These are phyloP conservation scores for Steinernema khuongi DNA, from an alignment of 1,140 invertebrate species.

Conservation along the genomic window DNA sequence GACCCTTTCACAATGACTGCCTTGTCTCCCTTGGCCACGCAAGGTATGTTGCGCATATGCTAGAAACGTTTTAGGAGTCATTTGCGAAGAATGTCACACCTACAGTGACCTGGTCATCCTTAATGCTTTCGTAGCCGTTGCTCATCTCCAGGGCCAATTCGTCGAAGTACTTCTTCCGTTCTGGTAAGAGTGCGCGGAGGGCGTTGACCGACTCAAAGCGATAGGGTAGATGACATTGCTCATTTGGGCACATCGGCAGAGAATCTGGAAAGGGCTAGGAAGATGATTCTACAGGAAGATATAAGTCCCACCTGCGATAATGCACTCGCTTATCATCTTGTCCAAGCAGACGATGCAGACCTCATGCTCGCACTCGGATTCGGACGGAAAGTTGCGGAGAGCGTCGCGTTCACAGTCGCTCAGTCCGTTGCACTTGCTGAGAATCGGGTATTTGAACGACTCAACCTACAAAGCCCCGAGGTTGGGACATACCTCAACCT, in stretches of 20 bases:
- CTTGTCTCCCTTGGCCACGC: background rate
- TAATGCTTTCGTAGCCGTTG: conserved; percentile 42
- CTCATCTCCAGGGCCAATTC: conserved; percentile 38
- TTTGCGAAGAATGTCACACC: background rate
- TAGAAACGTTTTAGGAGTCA: background rate
- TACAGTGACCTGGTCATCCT: conserved; percentile 39
- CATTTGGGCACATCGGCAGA: conserved; percentile 42
- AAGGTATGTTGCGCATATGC: conserved; percentile 14
- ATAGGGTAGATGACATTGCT: conserved; percentile 41
- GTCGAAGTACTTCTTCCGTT: conserved; percentile 38
- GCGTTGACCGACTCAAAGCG: conserved; percentile 47
- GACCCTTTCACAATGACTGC: conserved; percentile 28
- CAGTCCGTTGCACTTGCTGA: conserved; percentile 35
- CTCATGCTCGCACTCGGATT: conserved; percentile 46
- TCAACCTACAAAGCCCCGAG: background rate
- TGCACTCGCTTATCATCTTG: conserved; percentile 40
- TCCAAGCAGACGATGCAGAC: conserved; percentile 44
- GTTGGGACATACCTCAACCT: background rate
- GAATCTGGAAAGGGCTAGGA: conserved; percentile 18
- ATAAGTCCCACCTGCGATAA: conserved; percentile 25
- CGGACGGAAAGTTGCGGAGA: conserved; percentile 47
- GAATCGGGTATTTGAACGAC: conserved; percentile 9
- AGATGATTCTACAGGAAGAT: background rate
- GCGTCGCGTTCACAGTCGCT: conserved; percentile 38
- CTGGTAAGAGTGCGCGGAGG: conserved; percentile 41